Base-by-base conservation (phyloP, 2,797 vertebrate species). In the Schizothorax lantsangensis region DNA sequence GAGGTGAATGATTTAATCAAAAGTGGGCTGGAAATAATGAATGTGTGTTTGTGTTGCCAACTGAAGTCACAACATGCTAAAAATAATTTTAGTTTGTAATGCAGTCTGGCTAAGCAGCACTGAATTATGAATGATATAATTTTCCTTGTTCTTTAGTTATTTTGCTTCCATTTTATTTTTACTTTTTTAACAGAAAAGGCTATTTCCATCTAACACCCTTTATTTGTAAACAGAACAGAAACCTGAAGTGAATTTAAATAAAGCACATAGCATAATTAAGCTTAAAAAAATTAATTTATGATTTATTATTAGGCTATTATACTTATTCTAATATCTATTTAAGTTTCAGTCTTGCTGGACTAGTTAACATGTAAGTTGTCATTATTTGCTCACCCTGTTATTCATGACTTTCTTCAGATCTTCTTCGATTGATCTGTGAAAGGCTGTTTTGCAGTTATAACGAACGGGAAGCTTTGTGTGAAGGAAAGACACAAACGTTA, bases 1-100 rank as follows among this genome's bases (percentile, higher is more conserved):
- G 72, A 49, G 54, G 43, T 81, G 79, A 68, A 64, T 45, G 9
- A 79, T 38, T 62, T 45, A 43, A 82, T 82, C 66, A 83, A 77
- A 64, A 77, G 40, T 52, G 21, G 19, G 57, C 30, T 49, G 57
- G 12, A 84, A 84, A 78, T 84, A 78, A 84, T 78, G 73, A 77
- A 77, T 49, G 62, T 40, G 83, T 49, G 40, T 59, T 83, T 59
- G 6, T 40, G 66, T 30, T 33, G 6, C 10, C 17, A 33, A 57
- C n/a, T 11, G 43, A 72, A 72, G 23, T 84, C 72, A 52, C 30
- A 19, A 40, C 30, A 40, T 49, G 8, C 59, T 64, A 66, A 84
- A 84, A 68, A 84, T 78, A 68, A 2, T 9, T 52, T 19, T n/a
- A 33, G 26, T 36, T 17, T 33, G 66, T 40, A 57, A 12, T n/a